Percentiles rank a stretch among this genome's conserved stretches.
Evolutionary conservation across 1,140 invertebrate genomes (phyloP).

Genomic region (Magallana angulata): DNA sequence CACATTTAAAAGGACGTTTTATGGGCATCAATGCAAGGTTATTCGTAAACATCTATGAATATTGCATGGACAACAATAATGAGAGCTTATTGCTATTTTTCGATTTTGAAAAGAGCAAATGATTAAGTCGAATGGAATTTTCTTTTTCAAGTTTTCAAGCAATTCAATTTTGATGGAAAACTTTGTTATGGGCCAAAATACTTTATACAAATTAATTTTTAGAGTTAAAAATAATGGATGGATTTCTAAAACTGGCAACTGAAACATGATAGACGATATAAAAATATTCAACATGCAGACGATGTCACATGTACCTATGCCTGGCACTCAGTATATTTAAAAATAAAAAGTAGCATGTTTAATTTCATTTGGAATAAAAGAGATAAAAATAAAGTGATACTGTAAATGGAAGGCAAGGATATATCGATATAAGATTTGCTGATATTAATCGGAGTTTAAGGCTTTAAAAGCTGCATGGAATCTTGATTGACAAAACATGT

Average conservation of each 20-base stretch:
- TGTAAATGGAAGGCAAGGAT: not conserved
- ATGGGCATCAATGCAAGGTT: not conserved
- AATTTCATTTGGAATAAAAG: not conserved
- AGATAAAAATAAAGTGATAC: not conserved
- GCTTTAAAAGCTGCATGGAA: constrained; percentile 6
- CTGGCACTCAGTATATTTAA: not conserved
- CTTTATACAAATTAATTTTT: not conserved
- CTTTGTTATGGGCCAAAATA: not conserved
- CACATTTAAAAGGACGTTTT: not conserved
- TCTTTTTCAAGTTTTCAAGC: not conserved
- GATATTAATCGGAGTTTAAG: constrained; percentile 7
- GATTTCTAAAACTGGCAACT: constrained; percentile 4
- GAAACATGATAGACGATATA: not conserved
- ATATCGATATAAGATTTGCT: not conserved
- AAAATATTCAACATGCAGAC: not conserved
- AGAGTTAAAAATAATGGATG: constrained; percentile 1
- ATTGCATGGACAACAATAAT: not conserved
- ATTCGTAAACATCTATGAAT: constrained; percentile 1
- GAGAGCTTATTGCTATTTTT: not conserved
- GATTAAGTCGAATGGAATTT: constrained; percentile 26
- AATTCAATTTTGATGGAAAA: not conserved
- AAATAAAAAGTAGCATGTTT: not conserved
- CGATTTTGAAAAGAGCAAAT: constrained; percentile 3
- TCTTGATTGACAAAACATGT: no score
- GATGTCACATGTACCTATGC: not conserved